phyloP scores from a whole-genome alignment of 2,797 vertebrate species.

The Myotis planiceps region DNA sequence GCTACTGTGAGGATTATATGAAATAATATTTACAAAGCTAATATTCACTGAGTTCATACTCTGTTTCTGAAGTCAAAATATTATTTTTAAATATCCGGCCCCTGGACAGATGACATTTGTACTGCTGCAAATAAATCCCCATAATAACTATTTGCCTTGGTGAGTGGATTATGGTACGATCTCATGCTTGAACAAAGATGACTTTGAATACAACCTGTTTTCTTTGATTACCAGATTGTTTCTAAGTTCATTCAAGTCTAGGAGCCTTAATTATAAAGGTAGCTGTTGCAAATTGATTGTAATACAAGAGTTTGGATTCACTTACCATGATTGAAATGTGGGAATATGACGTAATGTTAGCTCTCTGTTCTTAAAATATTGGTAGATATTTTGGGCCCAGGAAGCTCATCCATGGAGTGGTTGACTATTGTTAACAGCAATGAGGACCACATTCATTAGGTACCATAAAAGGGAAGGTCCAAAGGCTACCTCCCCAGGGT shows the following conservation, averaged over 20 bases:
- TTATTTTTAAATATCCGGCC: neutral
- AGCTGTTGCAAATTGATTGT: neutral
- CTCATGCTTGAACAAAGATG: neutral
- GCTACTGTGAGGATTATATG: neutral
- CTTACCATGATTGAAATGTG: neutral
- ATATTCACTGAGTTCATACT: neutral
- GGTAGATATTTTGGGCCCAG: neutral
- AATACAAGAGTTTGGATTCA: neutral
- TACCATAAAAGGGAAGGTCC: neutral
- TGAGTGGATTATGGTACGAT: neutral
- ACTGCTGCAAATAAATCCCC: neutral
- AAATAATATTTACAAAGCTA: neutral
- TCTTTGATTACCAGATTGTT: neutral
- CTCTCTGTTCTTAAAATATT: neutral
- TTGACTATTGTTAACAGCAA: neutral
- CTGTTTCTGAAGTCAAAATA: constrained; percentile 10
- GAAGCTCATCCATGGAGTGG: neutral
- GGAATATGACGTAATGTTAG: neutral
- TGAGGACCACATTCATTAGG: neutral
- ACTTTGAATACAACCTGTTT: neutral
- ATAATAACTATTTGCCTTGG: neutral
- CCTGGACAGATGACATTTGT: neutral
- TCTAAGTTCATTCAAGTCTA: neutral
- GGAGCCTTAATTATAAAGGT: neutral
- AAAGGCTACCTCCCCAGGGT: neutral